These are phyloP conservation scores for Phoebastria nigripes DNA, from an alignment of 2,797 vertebrate species.

Conservation along the genomic window DNA sequence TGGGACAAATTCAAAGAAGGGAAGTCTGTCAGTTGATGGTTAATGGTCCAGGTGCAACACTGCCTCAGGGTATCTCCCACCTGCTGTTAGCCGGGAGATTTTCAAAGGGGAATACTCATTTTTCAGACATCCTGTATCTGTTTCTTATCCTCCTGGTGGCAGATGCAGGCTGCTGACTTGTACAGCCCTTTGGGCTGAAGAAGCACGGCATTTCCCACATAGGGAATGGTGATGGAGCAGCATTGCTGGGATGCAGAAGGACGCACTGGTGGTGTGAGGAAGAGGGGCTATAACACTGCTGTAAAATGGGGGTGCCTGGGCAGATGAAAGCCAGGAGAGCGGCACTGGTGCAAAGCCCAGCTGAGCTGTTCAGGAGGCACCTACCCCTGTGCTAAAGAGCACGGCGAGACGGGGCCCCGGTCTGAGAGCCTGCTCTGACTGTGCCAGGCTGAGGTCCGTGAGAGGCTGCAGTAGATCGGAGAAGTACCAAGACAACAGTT, in stretches of 20 bases:
- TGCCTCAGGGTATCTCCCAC: neutral
- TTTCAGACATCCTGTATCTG: neutral
- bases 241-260: neutral
- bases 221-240: neutral
- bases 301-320: neutral
- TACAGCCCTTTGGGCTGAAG: neutral
- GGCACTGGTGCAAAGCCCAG: neutral
- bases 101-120: neutral
- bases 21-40: neutral
- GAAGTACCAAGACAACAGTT: neutral
- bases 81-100: neutral
- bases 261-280: neutral
- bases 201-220: neutral
- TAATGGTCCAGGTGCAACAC: neutral
- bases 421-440: neutral
- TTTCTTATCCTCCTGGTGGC: neutral
- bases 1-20: neutral
- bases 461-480: rapidly evolving
- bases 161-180: neutral
- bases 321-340: neutral
- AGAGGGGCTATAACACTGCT: neutral
- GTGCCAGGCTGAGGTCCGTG: neutral
- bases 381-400: neutral
- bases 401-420: neutral
- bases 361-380: neutral